Base-by-base conservation (phyloP, 2,888 invertebrate species). In the Phaonia tiefii region DNA sequence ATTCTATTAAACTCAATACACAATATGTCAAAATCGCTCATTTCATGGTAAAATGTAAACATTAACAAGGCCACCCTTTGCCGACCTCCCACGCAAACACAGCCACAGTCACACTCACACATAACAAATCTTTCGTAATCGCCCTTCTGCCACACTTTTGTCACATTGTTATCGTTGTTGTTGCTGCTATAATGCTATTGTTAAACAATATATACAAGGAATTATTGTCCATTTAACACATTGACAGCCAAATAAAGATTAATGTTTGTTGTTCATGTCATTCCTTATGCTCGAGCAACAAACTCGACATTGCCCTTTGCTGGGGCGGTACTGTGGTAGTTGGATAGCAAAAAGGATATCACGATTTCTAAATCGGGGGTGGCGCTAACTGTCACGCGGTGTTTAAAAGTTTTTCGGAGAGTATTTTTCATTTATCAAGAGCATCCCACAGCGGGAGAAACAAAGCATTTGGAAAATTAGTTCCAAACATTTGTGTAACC, bases 211-310 rank as follows among this genome's bases (percentile, higher is more conserved):
- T 31, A 31, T 77, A 80, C 60, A 74, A 74, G 83, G 79, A 84
- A 83, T 83, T 83, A 83, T 83, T 83, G 84, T 84, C 84, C 83
- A 83, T 84, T 84, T 83, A 84, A 79, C 83, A 84, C 84, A 83
- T 84, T 84, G 83, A 83, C 84, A 84, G 78, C 67, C 78, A 83
- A 83, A 84, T 83, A 84, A 84, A 82, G 84, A 84, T 84, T 84
- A 84, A 84, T 84, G 83, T 70, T 56, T 65, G 75, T 65, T 56
- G 63, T 72, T 70, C 72, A 49, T 22, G 44, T 66, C 70, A 51
- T 31, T 58, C 39, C 46, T 11, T 58, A 60, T 37, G 39, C 39
- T 60, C 54, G 13, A 49, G 20, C 49, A 63, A 63, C 39, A 42
- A 15, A n/a, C 1, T 11, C 17, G 4, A 60, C 37, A 60, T 2